Evolutionary conservation across 2,888 invertebrate species (phyloP), one percentile per base, ranked within the genome.

Genomic region (Camptogramma bilineatum): DNA sequence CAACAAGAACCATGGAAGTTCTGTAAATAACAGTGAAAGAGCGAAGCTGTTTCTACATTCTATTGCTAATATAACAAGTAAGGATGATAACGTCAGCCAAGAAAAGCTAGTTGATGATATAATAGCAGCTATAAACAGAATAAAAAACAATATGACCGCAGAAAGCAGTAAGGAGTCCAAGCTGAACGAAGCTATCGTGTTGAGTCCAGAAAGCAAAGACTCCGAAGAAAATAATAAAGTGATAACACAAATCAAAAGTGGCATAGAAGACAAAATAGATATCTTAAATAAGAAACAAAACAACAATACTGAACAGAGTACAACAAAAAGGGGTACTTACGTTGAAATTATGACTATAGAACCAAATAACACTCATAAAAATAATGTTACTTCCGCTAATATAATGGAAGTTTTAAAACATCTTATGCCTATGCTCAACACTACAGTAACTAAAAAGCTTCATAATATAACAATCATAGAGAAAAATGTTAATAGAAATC

Each of bases 1-100:
- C 13, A 83, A 83, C 54, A 88, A 87, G 61, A 87, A 79, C 75
- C 85, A 78, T 16, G 77, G 80, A 17, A 72, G 78, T 16, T 73
- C 67, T 9, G 72, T 71, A 5, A 83, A 83, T 74, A 84, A 85
- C 52, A 75, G 86, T 90, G 78, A 94, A 91, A 77, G 95, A 94
- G 86, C 95, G 85, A 74, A 91, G 87, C 66, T 94, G 93, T 79
- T 96, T 42, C 62, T 91, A 9, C 85, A 94, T 77, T 89, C 94
- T 34, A 93, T 95, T 88, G 95, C 95, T 85, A 90, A 93, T 83
- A 78, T 86, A 0, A 82, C 85, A 18, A 81, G 83, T 53, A 81
- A 80, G 34, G 82, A 82, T 52, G 75, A 78, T 4, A 82, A 86
- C 59, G 78, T 77, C 64, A 80, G 80, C 46, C 85, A 91, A 73